Evolutionary conservation across 1,140 invertebrate species (phyloP), one percentile per base, ranked within the genome.

Genomic region (Paramacrobiotus metropolitanus): DNA sequence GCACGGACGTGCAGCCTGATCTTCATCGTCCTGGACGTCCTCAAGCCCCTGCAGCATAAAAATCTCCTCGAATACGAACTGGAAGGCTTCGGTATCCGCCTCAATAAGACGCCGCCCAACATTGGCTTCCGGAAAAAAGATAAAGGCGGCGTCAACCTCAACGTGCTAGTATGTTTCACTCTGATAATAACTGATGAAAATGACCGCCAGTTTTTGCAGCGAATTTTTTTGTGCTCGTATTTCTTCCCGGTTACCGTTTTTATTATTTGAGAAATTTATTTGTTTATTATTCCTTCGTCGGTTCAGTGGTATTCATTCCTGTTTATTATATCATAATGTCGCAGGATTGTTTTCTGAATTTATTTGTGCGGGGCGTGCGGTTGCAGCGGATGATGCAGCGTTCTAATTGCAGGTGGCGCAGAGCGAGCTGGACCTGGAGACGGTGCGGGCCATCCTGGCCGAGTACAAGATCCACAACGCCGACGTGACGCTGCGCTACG

Each of bases 381-480:
- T n/a, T n/a, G n/a, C n/a, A n/a, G n/a, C n/a, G n/a, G n/a, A n/a
- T n/a, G n/a, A n/a, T n/a, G n/a, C n/a, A n/a, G n/a, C n/a, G n/a
- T n/a, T n/a, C n/a, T n/a, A n/a, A n/a, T n/a, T 74, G 21, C 66
- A 88, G 84, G 83, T 85, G 62, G 71, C 82, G 1, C 94, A 99
- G 78, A 83, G 86, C 1, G 95, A 99, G 74, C 75, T 99, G 60
- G 95, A 99, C 74, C 68, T 82, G 29, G 95, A 99, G 66, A 83
- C 86, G 1, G 94, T 98, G 0, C 96, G 91, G 77, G 84, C 86
- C 4, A 97, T 99, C 71, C 75, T 98, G 29, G 85, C 86, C 0
- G 95, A 99, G 74, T 99, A 98, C 72, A 89, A 87, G 75, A 98
- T 98, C 64, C 89, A 96, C 70, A 98, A 99, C 77, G 95, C 94